Evolutionary conservation across 2,113 vertebrate species (phyloP).

Genomic region (Oxyruncus cristatus): DNA sequence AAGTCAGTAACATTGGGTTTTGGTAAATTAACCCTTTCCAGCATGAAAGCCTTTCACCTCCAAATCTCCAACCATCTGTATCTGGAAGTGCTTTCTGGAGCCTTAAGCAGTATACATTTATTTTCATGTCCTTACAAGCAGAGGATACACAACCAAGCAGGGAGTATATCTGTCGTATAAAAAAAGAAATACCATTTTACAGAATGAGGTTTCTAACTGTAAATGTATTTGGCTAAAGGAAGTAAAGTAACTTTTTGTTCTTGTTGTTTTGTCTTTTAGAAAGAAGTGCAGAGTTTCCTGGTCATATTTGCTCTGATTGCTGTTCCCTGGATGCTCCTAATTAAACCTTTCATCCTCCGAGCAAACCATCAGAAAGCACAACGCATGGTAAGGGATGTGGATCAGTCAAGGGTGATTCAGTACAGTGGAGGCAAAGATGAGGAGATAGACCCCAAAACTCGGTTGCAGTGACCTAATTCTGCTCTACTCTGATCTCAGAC

Average conservation of each 20-base stretch:
- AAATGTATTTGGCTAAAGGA: neutral
- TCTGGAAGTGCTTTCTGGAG: neutral
- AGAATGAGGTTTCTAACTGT: neutral
- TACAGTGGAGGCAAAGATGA: neutral
- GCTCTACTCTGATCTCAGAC: neutral
- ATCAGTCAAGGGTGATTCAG: neutral
- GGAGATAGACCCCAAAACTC: neutral
- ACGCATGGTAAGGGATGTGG: constrained; percentile 53
- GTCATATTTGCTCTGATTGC: constrained; percentile 80
- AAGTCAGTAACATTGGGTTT: neutral
- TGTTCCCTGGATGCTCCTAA: constrained; percentile 83
- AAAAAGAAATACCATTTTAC: neutral
- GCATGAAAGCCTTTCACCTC: neutral
- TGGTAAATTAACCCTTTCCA: neutral
- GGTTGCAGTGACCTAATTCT: neutral
- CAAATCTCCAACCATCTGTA: neutral
- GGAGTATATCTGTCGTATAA: neutral
- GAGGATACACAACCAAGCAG: neutral
- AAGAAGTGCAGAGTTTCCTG: constrained; percentile 80
- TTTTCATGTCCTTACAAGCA: neutral
- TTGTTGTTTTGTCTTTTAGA: constrained; percentile 53
- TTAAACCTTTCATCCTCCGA: constrained; percentile 80
- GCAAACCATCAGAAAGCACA: constrained; percentile 69
- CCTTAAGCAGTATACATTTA: neutral
- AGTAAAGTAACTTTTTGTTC: neutral